Evolutionary conservation across 1,140 invertebrate species (phyloP), one percentile per base, ranked within the genome.

Genomic region (Diplogasteroides magnus): DNA sequence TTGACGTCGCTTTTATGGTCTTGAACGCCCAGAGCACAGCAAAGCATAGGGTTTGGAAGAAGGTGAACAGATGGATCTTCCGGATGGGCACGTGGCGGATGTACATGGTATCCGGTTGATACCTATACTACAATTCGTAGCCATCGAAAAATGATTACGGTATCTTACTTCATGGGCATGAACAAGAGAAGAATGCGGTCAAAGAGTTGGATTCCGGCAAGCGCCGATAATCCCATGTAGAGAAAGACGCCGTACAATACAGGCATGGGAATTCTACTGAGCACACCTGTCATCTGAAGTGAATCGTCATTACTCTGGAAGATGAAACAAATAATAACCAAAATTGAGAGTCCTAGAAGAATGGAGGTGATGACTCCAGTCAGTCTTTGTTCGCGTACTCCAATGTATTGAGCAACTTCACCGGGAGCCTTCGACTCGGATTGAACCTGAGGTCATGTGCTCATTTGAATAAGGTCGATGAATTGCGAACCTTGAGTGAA

Each of bases 41-140:
- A 23, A 98, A 87, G 83, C 94, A 98, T 28, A 90, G 84, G 67
- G 98, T 78, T 86, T 99, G 96, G 69, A 98, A 93, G 1, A 89
- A 75, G 23, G 96, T 98, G 81, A 97, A 99, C 69, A 97, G 76
- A 83, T 98, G 95, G 13, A 98, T 94, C 68, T 91, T 88, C 72
- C 89, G 90, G 19, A 96, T 88, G 58, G 92, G 93, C 26, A 98
- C 94, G 88, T 95, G 91, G 84, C 95, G 88, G 58, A 98, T 88
- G 85, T 96, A 98, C 88, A 94, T 93, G 82, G 94, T 94, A 84
- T 98, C 94, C 0, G 96, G 95, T 83, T 98, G 96, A 85, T 98
- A 98, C 61, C 63, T 64, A n/a, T n/a, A n/a, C n/a, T n/a, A n/a
- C 15, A 56, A 19, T 23, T 56, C 15, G 55, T 19, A 23, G 55